These are phyloP conservation scores for Luidia sarsii DNA, from an alignment of 53 echinoderm and acorn worm species.

Conservation along the genomic window DNA sequence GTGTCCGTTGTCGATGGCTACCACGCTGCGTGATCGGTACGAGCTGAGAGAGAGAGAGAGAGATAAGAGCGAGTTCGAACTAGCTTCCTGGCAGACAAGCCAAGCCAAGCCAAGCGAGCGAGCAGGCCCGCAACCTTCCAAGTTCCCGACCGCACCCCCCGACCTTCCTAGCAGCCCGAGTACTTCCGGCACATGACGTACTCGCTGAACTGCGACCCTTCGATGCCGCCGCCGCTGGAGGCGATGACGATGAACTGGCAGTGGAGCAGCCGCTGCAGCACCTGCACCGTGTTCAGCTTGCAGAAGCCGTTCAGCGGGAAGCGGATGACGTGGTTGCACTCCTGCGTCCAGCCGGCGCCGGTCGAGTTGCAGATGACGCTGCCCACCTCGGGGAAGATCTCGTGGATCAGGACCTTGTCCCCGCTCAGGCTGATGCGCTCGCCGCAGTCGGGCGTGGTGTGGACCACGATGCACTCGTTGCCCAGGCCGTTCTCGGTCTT, in stretches of 20 bases:
- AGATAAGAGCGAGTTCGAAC: too few species aligned
- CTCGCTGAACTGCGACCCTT: constrained; percentile 97
- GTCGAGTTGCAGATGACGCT: constrained; percentile 90
- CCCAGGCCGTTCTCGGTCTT: constrained; percentile 84
- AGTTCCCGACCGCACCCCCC: too few species aligned
- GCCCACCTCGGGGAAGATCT: constrained; percentile 94
- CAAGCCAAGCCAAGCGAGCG: too few species aligned
- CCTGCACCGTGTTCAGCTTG: constrained; percentile 93
- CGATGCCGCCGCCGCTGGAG: constrained; percentile 95
- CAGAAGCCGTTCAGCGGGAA: constrained; percentile 97
- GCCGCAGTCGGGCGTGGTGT: constrained; percentile 95
- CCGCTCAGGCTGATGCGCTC: constrained; percentile 93
- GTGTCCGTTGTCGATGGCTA: too few species aligned
- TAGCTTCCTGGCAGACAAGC: too few species aligned
- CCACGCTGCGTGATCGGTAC: too few species aligned
- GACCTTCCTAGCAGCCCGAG: constrained; percentile 48
- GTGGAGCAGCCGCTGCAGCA: constrained; percentile 89
- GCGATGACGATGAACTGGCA: constrained; percentile 89
- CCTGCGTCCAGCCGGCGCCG: constrained; percentile 97
- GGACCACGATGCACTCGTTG: constrained; percentile 90
- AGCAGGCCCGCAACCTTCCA: too few species aligned
- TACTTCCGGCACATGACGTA: constrained; percentile 90
- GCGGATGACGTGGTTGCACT: constrained; percentile 85
- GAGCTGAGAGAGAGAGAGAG: too few species aligned
- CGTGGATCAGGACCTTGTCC: constrained; percentile 89